phyloP scores from a whole-genome alignment of 53 echinoderm and acorn worm genomes.

The Paracentrotus lividus region DNA sequence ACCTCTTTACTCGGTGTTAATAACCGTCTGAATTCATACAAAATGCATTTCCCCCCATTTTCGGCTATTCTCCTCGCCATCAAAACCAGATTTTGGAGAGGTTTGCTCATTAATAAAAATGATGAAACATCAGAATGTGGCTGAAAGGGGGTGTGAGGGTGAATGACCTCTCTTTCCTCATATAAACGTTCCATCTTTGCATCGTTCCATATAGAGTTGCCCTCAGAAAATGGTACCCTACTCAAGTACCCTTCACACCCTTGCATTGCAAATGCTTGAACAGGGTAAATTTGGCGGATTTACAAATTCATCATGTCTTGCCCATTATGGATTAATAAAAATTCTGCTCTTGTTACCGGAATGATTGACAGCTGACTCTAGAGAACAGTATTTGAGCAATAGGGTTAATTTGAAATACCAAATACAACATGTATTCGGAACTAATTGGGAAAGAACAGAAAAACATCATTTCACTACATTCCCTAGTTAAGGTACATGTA shows the following conservation, averaged over 20 bases:
- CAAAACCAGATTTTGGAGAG: constrained; percentile 28
- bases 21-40: constrained; percentile 50
- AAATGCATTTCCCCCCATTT: constrained; percentile 43
- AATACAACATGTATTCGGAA: background rate
- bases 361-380: constrained; percentile 63
- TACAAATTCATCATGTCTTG: constrained; percentile 45
- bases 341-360: constrained; percentile 11
- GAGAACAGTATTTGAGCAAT: constrained; percentile 2
- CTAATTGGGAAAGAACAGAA: background rate
- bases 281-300: background rate
- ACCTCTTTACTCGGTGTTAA: background rate
- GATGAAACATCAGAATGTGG: constrained; percentile 6
- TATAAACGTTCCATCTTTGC: background rate
- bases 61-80: background rate
- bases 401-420: constrained; percentile 21
- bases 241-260: constrained; percentile 58
- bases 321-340: constrained; percentile 18
- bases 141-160: constrained; percentile 45
- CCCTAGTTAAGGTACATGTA: background rate
- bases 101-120: constrained; percentile 22
- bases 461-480: background rate
- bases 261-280: background rate
- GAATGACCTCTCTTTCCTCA: constrained; percentile 50
- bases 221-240: background rate
- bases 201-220: constrained; percentile 19